Percentiles rank a stretch among this genome's conserved stretches.
These are phyloP conservation scores for Alethe diademata DNA, from an alignment of 2,113 vertebrate genomes.

Conservation along the genomic window DNA sequence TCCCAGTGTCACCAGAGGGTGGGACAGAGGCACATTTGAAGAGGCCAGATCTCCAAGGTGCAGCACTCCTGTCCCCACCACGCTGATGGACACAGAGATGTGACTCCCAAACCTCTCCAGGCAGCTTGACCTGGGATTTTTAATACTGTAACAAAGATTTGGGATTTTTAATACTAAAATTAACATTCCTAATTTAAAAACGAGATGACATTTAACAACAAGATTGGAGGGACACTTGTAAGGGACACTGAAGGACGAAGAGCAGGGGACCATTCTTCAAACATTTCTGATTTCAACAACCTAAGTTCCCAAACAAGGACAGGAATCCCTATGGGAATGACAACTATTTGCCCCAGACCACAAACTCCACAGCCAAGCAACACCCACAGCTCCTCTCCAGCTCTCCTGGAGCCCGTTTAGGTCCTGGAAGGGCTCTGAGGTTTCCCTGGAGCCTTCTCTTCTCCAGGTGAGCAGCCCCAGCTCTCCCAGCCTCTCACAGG, in stretches of 20 bases:
- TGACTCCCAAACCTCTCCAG: neutral
- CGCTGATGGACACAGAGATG: accelerated
- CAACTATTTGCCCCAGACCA: accelerated
- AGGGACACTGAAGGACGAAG: accelerated
- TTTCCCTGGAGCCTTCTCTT: neutral
- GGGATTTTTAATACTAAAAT: neutral
- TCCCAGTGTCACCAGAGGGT: neutral
- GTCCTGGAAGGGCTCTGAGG: neutral
- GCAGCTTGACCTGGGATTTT: neutral
- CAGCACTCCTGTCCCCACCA: neutral
- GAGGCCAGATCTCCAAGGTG: neutral
- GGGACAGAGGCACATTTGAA: neutral
- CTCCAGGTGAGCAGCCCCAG: neutral
- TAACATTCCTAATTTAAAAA: neutral
- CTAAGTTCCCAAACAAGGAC: neutral
- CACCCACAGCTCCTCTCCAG: neutral
- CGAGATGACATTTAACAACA: accelerated
- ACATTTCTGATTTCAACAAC: neutral
- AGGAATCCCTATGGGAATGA: neutral
- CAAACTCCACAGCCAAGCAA: neutral
- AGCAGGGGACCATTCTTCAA: neutral
- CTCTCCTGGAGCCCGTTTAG: neutral
- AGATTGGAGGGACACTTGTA: accelerated
- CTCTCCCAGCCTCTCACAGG: neutral
- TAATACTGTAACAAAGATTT: accelerated